Conservation (phyloP, 2,113 vertebrate genomes). For the Fulmarus glacialis region DNA sequence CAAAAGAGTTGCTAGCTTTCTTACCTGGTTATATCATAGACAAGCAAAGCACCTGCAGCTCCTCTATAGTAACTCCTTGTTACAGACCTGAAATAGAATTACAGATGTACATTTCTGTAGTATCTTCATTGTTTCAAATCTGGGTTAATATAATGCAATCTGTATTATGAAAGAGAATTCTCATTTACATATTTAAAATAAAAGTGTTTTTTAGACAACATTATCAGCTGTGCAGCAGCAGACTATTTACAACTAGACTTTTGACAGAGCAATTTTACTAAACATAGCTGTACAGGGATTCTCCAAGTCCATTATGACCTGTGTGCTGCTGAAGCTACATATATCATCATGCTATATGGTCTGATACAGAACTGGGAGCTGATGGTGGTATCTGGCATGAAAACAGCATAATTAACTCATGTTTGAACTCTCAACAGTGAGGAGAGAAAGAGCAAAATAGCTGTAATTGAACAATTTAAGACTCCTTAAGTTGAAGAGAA, state of each 20-base stretch:
- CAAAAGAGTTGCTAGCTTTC: background rate
- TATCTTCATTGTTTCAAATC: background rate
- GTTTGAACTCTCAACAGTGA: background rate
- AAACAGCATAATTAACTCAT: background rate
- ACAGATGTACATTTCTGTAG: background rate
- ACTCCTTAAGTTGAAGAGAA: background rate
- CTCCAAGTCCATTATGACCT: background rate
- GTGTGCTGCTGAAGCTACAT: background rate
- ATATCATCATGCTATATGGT: background rate
- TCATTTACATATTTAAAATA: background rate
- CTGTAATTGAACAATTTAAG: background rate
- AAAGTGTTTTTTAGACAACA: background rate
- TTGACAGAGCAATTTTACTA: background rate
- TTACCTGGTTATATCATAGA: conserved; percentile 99
- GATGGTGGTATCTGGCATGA: background rate
- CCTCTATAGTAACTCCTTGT: conserved; percentile 98
- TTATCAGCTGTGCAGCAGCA: background rate
- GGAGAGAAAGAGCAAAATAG: background rate
- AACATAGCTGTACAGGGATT: background rate
- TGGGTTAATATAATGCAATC: background rate
- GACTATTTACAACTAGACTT: background rate
- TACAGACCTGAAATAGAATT: conserved; percentile 87
- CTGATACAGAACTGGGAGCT: background rate
- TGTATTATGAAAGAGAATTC: background rate
- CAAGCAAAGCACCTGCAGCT: conserved; percentile 93